Percentiles rank a stretch among this genome's conserved stretches.
These are phyloP conservation scores for Leucozona laternaria DNA, from an alignment of 2,888 invertebrate species.

Conservation along the genomic window DNA sequence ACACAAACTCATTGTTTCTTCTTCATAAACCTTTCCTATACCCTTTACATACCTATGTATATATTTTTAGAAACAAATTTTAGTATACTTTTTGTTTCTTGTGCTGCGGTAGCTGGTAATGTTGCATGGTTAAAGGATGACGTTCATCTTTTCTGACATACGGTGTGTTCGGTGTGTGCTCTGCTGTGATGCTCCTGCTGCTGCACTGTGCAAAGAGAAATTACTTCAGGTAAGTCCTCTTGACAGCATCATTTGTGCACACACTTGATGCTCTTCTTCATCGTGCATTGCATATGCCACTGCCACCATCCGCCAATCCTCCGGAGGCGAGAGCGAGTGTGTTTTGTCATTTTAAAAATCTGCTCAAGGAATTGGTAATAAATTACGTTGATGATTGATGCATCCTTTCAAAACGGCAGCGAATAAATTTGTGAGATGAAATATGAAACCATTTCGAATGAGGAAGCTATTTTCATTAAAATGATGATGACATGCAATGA, in stretches of 20 bases:
- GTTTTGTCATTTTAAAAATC: conserved; percentile 42
- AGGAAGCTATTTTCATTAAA: conserved; percentile 35
- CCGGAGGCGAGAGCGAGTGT: not conserved
- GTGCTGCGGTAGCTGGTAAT: conserved; percentile 13
- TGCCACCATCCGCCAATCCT: not conserved
- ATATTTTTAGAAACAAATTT: conserved; percentile 36
- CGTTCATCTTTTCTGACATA: conserved; percentile 63
- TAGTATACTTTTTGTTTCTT: conserved; percentile 30
- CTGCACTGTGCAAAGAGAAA: conserved; percentile 20
- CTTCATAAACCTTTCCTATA: not conserved
- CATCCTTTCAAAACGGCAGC: conserved; percentile 15
- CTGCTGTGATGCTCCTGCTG: not conserved
- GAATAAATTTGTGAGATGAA: conserved; percentile 27
- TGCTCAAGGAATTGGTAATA: conserved; percentile 41
- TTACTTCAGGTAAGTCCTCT: conserved; percentile 62
- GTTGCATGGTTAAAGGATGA: conserved; percentile 62
- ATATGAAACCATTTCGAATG: conserved; percentile 32
- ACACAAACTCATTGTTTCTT: conserved; percentile 9
- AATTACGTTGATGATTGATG: conserved; percentile 37
- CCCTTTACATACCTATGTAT: not conserved
- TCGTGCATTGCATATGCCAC: conserved; percentile 16
- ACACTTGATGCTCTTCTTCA: conserved; percentile 48
- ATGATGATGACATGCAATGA: conserved; percentile 16
- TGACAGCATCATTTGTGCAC: conserved; percentile 61
- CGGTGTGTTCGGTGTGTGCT: conserved; percentile 12